phyloP scores from a whole-genome alignment of 1,140 invertebrate species.

The Scaptomyza montana region DNA sequence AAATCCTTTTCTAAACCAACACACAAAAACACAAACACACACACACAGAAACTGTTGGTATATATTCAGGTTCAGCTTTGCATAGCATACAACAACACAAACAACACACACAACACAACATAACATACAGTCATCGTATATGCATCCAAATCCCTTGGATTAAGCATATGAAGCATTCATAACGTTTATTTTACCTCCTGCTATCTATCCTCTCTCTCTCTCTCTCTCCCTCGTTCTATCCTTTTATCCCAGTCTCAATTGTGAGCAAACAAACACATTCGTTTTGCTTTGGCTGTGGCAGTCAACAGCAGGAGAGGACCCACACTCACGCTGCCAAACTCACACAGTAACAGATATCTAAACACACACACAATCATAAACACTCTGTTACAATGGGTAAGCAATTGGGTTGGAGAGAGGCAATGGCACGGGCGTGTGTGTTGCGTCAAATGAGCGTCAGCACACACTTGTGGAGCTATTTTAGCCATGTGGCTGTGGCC shows the following conservation, averaged over 20 bases:
- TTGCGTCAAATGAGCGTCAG: slow-evolving; percentile 48
- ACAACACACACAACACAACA: slow-evolving; percentile 39
- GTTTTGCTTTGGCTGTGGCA: slow-evolving; percentile 29
- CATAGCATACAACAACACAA: slow-evolving; percentile 7
- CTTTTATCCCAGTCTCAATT: slow-evolving; percentile 17
- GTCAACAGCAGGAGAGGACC: slow-evolving; percentile 4
- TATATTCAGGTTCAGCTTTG: neutral
- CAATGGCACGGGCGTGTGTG: neutral
- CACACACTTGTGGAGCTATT: slow-evolving; percentile 68
- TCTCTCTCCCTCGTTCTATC: neutral
- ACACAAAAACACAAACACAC: slow-evolving; percentile 27
- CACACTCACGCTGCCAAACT: neutral
- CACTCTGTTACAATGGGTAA: slow-evolving; percentile 4
- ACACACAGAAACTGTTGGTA: slow-evolving; percentile 4
- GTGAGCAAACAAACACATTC: slow-evolving; percentile 58
- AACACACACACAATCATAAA: neutral
- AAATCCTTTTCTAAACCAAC: slow-evolving; percentile 67
- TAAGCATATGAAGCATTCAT: slow-evolving; percentile 83
- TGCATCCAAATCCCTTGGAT: slow-evolving; percentile 80
- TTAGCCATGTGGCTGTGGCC: slow-evolving; percentile 19
- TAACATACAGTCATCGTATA: slow-evolving; percentile 75
- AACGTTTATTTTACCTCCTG: slow-evolving; percentile 73
- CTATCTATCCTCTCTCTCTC: slow-evolving; percentile 17
- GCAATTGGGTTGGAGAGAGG: neutral
- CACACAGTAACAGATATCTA: slow-evolving; percentile 8